phyloP scores from a whole-genome alignment of 2,888 invertebrate species.

The Polydesmus complanatus region DNA sequence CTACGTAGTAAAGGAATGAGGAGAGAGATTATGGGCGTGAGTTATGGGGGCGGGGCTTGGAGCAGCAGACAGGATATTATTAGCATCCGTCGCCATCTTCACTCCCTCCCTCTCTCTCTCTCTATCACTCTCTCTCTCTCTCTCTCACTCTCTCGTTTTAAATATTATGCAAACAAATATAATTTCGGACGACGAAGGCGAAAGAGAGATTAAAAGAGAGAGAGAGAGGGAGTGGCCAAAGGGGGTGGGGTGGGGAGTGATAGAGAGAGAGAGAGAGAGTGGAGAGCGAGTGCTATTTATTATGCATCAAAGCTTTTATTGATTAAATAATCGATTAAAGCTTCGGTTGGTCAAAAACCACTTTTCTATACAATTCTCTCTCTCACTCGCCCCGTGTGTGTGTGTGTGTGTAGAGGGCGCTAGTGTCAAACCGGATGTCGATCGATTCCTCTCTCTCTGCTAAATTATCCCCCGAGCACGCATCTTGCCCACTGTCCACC shows the following conservation, averaged over 20 bases:
- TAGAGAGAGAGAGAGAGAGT: not conserved
- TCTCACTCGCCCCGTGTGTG: no score
- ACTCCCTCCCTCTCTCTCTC: not conserved
- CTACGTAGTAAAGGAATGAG: no score
- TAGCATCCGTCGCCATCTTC: no score
- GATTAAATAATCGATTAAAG: not conserved
- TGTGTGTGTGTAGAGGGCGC: not conserved
- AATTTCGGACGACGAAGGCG: not conserved
- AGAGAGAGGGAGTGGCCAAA: not conserved
- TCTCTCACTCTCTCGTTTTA: not conserved
- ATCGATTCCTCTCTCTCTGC: not conserved
- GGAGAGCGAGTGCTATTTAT: not conserved
- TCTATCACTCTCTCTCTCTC: not conserved
- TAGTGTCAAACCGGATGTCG: not conserved
- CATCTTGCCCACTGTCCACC: not conserved
- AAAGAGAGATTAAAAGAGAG: not conserved
- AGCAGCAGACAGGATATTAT: no score
- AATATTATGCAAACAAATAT: not conserved
- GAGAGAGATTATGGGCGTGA: not conserved
- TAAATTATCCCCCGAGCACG: not conserved
- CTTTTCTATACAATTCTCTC: not conserved
- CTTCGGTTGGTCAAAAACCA: not conserved
- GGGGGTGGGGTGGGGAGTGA: not conserved
- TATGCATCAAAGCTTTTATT: not conserved
- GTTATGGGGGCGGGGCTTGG: no score